Conservation (phyloP, 2,888 invertebrate species). For the Chrysodeixis includens region DNA sequence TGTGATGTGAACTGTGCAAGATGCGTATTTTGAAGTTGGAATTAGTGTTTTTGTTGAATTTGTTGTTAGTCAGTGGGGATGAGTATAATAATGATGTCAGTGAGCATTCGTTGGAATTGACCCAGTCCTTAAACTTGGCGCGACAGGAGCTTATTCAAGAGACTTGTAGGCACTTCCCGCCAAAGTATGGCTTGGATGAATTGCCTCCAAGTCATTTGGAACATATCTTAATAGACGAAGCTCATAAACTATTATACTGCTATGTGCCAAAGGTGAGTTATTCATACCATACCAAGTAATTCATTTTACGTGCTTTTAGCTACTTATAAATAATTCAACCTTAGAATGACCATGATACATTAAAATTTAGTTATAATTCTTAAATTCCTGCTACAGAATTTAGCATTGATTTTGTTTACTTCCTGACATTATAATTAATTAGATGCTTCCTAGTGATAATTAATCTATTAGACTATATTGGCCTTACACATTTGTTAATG, state of each 20-base stretch:
- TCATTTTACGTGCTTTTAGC: neutral
- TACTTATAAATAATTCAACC: conserved; percentile 6
- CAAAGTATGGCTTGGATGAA: conserved; percentile 80
- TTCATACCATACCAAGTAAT: conserved; percentile 68
- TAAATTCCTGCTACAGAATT: conserved; percentile 9
- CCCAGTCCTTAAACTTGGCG: conserved; percentile 90
- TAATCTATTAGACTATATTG: neutral
- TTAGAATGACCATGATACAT: conserved; percentile 20
- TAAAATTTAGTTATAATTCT: conserved; percentile 11
- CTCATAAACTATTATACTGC: conserved; percentile 95
- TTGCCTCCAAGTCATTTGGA: conserved; percentile 90
- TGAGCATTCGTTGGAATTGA: conserved; percentile 88
- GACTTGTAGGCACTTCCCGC: conserved; percentile 88
- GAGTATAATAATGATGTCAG: conserved; percentile 70
- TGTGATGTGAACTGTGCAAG: conserved; percentile 69
- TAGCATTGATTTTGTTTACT: conserved; percentile 16
- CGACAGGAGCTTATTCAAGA: conserved; percentile 90
- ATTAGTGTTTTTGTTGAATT: conserved; percentile 71
- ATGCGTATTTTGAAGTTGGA: conserved; percentile 70
- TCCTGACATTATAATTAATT: conserved; percentile 25
- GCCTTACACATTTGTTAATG: neutral
- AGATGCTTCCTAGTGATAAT: conserved; percentile 24
- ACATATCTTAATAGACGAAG: conserved; percentile 95
- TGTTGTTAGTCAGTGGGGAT: conserved; percentile 74
- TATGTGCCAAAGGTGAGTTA: conserved; percentile 96